Base-by-base conservation (phyloP, 2,888 invertebrate genomes). In the Isoperla grammatica region DNA sequence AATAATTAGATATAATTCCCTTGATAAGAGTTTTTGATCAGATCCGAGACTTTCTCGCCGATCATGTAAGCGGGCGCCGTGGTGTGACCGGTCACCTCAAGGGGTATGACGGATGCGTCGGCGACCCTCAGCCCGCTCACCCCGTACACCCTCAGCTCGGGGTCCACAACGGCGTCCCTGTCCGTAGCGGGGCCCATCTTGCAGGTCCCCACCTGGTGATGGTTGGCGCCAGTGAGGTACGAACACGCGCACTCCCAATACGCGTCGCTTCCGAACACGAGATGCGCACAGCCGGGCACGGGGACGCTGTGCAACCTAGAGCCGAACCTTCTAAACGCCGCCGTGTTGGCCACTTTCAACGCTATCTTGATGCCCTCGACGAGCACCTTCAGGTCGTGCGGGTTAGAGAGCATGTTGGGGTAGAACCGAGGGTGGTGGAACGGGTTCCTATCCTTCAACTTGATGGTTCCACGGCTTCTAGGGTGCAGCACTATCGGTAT, bases 101-200 rank as follows among this genome's bases (percentile, higher is more conserved):
- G 19, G 2, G 48, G 48, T 12, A 48, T 22, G 23, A 48, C 23
- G 6, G 48, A 48, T 2, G 22, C 22, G 12, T 48, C 48, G 13
- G 48, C 48, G 12, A 48, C 48, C 23, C 48, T 19, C 48, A 48
- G 23, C 13, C 48, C 48, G 12, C 9, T n/a, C 2, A 48, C 11
- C 9, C 48, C 48, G 20, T 20, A 12, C 3, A 57, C 59, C 37
- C 56, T 61, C 2, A 63, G 56, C 29, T 57, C 84, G 1, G 87
- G 83, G 71, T 92, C 90, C 0, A 92, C 91, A 0, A 92, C 92
- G 0, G 91, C 91, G 5, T 85, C 85, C 12, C 81, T 80, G 69
- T 92, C 92, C 87, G 88, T 90, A 66, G 85, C 85, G 0, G 91
- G 91, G 0, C 92, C 93, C 93, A 93, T 93, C 71, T 91, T 92